Percentiles rank a stretch among this genome's conserved stretches.
phyloP scores from a whole-genome alignment of 2,797 vertebrate species.

The Myripristis jacobus region DNA sequence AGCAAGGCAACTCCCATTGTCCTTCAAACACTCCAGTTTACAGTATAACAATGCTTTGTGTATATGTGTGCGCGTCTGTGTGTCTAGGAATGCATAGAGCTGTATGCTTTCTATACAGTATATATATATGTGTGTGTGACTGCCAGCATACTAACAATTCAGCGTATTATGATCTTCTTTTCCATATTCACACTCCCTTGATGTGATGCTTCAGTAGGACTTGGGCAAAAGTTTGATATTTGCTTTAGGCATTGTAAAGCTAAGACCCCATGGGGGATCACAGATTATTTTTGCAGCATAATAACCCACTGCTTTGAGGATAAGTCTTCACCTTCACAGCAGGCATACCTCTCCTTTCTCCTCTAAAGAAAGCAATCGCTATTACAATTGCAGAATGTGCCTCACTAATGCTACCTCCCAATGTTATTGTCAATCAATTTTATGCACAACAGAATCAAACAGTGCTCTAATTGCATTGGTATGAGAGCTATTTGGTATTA shows the following conservation, averaged over 20 bases:
- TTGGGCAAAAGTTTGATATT: conserved; percentile 46
- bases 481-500: conserved; percentile 70
- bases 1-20: conserved; percentile 8
- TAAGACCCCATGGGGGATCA: conserved; percentile 23
- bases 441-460: conserved; percentile 66
- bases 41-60: neutral
- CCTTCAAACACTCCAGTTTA: conserved; percentile 20
- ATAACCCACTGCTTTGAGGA: conserved; percentile 45
- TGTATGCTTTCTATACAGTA: neutral
- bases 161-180: conserved; percentile 2
- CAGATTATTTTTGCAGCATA: conserved; percentile 55
- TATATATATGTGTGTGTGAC: neutral
- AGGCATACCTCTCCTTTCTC: conserved; percentile 31
- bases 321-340: conserved; percentile 55
- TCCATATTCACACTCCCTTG: neutral
- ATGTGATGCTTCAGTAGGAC: conserved; percentile 22
- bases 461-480: conserved; percentile 75
- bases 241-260: conserved; percentile 41
- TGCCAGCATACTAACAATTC: neutral
- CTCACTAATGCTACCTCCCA: conserved; percentile 43
- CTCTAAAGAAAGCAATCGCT: conserved; percentile 39
- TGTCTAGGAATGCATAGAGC: neutral
- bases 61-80: conserved; percentile 4
- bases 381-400: conserved; percentile 45
- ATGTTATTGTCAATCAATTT: conserved; percentile 65